phyloP scores from a whole-genome alignment of 2,113 vertebrate species.

The Spheniscus mendiculus region DNA sequence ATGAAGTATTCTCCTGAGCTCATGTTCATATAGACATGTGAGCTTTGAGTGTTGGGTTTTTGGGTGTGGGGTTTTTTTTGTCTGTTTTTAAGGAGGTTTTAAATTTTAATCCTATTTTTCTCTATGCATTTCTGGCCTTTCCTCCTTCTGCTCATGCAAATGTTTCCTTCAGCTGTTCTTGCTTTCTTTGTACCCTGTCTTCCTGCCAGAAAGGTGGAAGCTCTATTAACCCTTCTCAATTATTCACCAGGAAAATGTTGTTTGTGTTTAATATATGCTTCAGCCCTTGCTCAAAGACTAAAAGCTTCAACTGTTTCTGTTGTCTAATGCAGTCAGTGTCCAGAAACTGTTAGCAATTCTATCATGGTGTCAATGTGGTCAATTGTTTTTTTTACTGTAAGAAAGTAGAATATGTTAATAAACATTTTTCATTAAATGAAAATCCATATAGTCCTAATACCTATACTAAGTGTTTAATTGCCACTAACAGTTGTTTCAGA shows the following conservation, averaged over 20 bases:
- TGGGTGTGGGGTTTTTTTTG: not conserved
- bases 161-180: not conserved
- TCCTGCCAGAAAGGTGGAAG: not conserved
- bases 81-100: not conserved
- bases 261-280: not conserved
- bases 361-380: not conserved
- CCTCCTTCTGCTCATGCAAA: not conserved
- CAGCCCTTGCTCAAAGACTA: not conserved
- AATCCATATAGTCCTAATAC: not conserved
- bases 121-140: not conserved
- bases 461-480: not conserved
- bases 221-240: not conserved
- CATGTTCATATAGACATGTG: not conserved
- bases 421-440: not conserved
- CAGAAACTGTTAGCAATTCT: not conserved
- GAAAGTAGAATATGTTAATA: not conserved
- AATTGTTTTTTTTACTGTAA: not conserved
- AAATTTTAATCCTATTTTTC: not conserved
- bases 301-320: not conserved
- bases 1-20: not conserved
- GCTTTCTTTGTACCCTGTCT: not conserved
- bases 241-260: not conserved
- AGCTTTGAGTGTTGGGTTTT: not conserved
- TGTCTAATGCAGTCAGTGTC: not conserved
- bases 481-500: not conserved